Evolutionary conservation across 2,797 vertebrate genomes (phyloP).

Genomic region (Rhadinocentrus ornatus): DNA sequence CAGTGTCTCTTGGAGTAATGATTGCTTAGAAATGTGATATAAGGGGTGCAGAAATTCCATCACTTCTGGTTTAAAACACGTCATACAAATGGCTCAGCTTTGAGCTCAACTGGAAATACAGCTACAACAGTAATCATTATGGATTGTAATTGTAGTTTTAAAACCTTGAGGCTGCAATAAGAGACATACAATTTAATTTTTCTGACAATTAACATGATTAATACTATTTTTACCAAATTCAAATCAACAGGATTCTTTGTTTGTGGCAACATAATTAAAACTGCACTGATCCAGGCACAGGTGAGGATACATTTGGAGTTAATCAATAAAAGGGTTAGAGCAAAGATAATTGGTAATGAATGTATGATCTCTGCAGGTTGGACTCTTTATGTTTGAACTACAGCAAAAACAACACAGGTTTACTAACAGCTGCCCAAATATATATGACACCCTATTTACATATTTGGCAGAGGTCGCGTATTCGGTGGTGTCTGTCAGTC

Average conservation of each 20-base stretch:
- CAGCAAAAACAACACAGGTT: neutral
- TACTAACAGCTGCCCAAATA: neutral
- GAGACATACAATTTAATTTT: conserved; percentile 32
- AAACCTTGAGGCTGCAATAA: conserved; percentile 30
- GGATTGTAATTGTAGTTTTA: conserved; percentile 38
- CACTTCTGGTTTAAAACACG: conserved; percentile 7
- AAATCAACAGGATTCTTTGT: conserved; percentile 22
- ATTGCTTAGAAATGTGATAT: neutral
- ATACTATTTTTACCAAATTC: conserved; percentile 44
- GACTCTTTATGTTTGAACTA: neutral
- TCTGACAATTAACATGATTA: conserved; percentile 37
- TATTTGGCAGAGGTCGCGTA: too few relatives aligned
- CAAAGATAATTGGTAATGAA: conserved; percentile 22
- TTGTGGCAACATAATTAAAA: conserved; percentile 44
- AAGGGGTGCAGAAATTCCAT: neutral
- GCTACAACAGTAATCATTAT: conserved; percentile 29
- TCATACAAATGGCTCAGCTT: conserved; percentile 3
- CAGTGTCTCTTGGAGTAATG: neutral
- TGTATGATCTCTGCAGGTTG: neutral
- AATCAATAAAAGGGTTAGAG: conserved; percentile 17
- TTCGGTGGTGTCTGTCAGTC: too few relatives aligned
- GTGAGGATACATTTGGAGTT: conserved; percentile 22
- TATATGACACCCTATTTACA: neutral
- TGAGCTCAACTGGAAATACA: conserved; percentile 21
- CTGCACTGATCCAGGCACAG: conserved; percentile 23